Evolutionary conservation across 2,888 invertebrate species (phyloP).

Genomic region (Kuschelorhynchus macadamiae): DNA sequence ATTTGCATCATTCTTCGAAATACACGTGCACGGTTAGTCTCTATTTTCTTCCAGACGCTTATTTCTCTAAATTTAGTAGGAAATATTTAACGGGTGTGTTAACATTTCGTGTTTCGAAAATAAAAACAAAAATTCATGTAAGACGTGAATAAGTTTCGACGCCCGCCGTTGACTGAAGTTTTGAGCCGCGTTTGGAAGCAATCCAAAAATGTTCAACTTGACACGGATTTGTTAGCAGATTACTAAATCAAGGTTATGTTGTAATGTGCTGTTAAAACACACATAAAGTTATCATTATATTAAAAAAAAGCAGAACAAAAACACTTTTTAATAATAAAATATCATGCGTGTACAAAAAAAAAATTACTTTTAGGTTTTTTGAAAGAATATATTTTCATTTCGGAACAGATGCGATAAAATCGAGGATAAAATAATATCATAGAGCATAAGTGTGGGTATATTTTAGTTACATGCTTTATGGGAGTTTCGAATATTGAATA

Average conservation of each 20-base stretch:
- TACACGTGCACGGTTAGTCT: background rate
- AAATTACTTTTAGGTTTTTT: too few species aligned
- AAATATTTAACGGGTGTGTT: slow-evolving; percentile 29
- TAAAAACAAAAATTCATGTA: slow-evolving; percentile 27
- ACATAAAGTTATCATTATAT: too few species aligned
- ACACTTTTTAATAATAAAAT: too few species aligned
- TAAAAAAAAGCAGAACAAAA: too few species aligned
- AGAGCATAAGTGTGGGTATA: too few species aligned
- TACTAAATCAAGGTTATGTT: slow-evolving; percentile 30
- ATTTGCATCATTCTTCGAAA: too few species aligned
- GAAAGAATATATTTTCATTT: background rate
- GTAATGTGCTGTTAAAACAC: too few species aligned
- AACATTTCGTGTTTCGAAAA: slow-evolving; percentile 27
- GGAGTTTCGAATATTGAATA: too few species aligned
- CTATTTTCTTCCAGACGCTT: slow-evolving; percentile 3
- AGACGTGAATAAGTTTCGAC: slow-evolving; percentile 20
- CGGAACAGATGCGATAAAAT: background rate
- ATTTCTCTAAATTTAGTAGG: slow-evolving; percentile 28
- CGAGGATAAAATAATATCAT: background rate
- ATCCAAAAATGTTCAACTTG: slow-evolving; percentile 45
- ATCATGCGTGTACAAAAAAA: too few species aligned
- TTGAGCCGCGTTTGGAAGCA: slow-evolving; percentile 30
- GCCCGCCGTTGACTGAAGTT: slow-evolving; percentile 25
- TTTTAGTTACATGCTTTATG: too few species aligned
- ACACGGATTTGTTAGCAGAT: slow-evolving; percentile 35